Evolutionary conservation across 2,113 vertebrate genomes (phyloP).

Genomic region (Sturnus vulgaris): DNA sequence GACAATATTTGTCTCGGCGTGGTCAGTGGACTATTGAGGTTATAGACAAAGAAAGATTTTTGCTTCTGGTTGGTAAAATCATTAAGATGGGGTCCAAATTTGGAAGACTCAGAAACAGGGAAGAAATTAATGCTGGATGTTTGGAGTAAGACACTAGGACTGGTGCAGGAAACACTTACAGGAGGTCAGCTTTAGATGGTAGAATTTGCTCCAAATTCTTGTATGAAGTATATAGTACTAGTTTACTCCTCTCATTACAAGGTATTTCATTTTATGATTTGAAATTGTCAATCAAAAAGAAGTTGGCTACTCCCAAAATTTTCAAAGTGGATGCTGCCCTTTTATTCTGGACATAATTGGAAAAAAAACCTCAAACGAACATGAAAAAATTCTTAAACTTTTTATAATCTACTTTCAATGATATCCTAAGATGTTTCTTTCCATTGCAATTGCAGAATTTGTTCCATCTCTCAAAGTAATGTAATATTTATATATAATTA

Average conservation of each 20-base stretch:
- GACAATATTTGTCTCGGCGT: background rate
- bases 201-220: background rate
- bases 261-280: background rate
- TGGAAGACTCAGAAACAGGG: background rate
- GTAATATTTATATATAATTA: background rate
- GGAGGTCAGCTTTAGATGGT: background rate
- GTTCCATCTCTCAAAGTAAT: background rate
- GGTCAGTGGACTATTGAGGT: background rate
- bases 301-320: background rate
- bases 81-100: background rate
- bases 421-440: background rate
- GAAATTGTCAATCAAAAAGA: background rate
- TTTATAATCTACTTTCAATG: background rate
- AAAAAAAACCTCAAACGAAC: accelerated
- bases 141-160: background rate
- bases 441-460: background rate
- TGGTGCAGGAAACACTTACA: background rate
- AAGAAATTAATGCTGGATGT: background rate
- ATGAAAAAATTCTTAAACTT: background rate
- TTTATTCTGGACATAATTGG: background rate
- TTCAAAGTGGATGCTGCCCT: background rate
- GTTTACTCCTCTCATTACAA: background rate
- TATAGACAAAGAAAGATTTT: background rate
- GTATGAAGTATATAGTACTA: background rate
- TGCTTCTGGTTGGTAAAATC: background rate